A percentile compares a stretch with the other conserved stretches of the same genome.
phyloP scores from a whole-genome alignment of 2,797 vertebrate genomes.

The Enteromius paludinosus region DNA sequence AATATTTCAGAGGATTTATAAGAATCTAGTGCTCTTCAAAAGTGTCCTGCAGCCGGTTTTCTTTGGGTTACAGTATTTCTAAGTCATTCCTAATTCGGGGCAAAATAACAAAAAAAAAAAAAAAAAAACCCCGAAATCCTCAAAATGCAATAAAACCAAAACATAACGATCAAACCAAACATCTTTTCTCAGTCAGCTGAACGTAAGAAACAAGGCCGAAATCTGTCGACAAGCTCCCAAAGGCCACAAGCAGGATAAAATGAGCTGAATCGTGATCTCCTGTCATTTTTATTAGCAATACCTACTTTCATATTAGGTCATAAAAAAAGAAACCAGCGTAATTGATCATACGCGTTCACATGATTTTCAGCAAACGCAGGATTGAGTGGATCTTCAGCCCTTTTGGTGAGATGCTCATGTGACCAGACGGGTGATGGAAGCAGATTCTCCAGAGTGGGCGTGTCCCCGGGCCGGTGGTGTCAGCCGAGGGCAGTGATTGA shows the following conservation, averaged over 20 bases:
- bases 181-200: neutral
- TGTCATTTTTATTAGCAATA: constrained; percentile 53
- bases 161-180: neutral
- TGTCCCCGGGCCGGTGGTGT: constrained; percentile 43
- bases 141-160: constrained; percentile 13
- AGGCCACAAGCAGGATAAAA: constrained; percentile 58
- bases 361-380: neutral
- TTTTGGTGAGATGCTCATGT: constrained; percentile 49
- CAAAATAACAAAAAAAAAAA: constrained; percentile 3
- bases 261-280: constrained; percentile 45
- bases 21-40: constrained; percentile 1
- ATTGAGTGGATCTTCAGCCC: constrained; percentile 55
- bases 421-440: constrained; percentile 57
- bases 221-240: constrained; percentile 45
- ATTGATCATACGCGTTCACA: constrained; percentile 20
- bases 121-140: neutral
- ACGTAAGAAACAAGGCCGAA: constrained; percentile 13
- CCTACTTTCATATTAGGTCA: constrained; percentile 39
- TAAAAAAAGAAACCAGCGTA: constrained; percentile 56
- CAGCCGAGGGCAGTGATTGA: constrained; percentile 64
- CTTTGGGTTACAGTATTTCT: constrained; percentile 3
- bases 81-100: neutral
- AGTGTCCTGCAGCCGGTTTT: neutral
- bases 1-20: constrained; percentile 18
- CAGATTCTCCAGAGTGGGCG: constrained; percentile 50